Evolutionary conservation across 2,113 vertebrate genomes (phyloP), one percentile per base, ranked within the genome.

Genomic region (Nothoprocta pentlandii): DNA sequence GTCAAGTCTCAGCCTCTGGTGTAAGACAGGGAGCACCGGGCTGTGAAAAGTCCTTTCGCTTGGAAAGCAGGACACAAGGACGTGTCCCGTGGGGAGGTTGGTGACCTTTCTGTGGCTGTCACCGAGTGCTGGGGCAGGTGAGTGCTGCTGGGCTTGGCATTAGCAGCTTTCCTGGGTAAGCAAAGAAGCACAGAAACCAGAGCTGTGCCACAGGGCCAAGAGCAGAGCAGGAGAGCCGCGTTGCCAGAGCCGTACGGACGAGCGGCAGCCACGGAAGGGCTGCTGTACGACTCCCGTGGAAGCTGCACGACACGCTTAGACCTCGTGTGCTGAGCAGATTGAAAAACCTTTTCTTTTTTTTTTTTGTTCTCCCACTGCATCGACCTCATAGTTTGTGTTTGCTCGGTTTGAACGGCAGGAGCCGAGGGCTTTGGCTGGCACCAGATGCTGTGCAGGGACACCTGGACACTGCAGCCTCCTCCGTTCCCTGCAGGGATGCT

Each of bases 141-240:
- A 49, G 71, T 32, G 89, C 30, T 70, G 58, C 2, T 0, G 79
- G 85, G 39, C 62, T 79, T 2, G 6, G 73, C 0, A 7, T 73
- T 69, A 80, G 73, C 69, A 54, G 32, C 30, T 32, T 0, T 0
- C 61, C 1, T 10, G 63, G 85, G 71, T 23, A 67, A 90, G 90
- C 61, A 88, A 74, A 93, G 81, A 79, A 89, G 91, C 89, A 49
- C 91, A 89, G 92, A 53, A 91, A 68, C 14, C 85, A 77, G 92
- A 68, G 87, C 92, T 95, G 87, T 91, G 94, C 87, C 66, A 44
- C 51, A 76, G 73, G 67, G 73, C 51, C 21, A 56, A 82, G 90
- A 95, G 94, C 92, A 92, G 93, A 95, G 87, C 90, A 76, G 85
- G 46, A 93, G 81, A 95, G 93, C 80, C 61, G 1, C 26, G 64